A percentile compares a stretch with the other conserved stretches of the same genome.
Evolutionary conservation across 2,113 vertebrate species (phyloP).

Genomic region (Chascanopsetta lugubris): DNA sequence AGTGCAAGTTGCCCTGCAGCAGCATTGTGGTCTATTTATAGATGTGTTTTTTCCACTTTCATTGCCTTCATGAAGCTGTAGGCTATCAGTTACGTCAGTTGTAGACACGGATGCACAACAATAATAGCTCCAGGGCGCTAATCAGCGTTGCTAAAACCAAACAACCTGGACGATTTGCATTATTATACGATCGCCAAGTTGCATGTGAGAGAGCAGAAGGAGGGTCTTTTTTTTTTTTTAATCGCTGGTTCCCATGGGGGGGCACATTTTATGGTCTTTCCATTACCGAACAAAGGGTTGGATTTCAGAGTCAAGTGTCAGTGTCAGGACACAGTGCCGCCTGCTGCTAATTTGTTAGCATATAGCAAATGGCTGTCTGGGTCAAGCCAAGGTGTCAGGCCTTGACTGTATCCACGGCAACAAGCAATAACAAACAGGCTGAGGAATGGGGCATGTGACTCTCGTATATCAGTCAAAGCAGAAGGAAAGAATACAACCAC

Average conservation of each 20-base stretch:
- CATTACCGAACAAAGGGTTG: slow-evolving; percentile 49
- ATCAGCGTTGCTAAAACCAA: slow-evolving; percentile 55
- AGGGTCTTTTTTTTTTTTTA: not conserved
- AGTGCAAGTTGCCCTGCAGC: slow-evolving; percentile 15
- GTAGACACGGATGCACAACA: slow-evolving; percentile 23
- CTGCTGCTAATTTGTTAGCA: slow-evolving; percentile 70
- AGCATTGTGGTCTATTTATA: slow-evolving; percentile 57
- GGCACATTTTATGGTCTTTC: slow-evolving; percentile 13
- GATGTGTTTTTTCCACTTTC: slow-evolving; percentile 44
- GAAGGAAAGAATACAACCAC: not conserved
- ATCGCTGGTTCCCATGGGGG: not conserved
- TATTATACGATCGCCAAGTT: slow-evolving; percentile 14
- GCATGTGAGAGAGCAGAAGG: not conserved
- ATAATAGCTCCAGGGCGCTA: slow-evolving; percentile 52
- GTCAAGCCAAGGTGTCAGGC: slow-evolving; percentile 61
- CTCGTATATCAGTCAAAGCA: slow-evolving; percentile 4
- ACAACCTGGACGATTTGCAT: slow-evolving; percentile 34
- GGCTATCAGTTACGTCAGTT: slow-evolving; percentile 30
- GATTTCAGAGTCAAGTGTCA: slow-evolving; percentile 65
- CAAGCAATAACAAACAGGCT: slow-evolving; percentile 69
- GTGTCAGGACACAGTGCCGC: slow-evolving; percentile 62
- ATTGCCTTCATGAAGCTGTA: slow-evolving; percentile 52
- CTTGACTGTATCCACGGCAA: slow-evolving; percentile 68
- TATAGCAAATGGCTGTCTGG: slow-evolving; percentile 64
- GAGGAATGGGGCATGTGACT: slow-evolving; percentile 46